Evolutionary conservation across 2,113 vertebrate species (phyloP).

Genomic region (Oncorhynchus nerka): DNA sequence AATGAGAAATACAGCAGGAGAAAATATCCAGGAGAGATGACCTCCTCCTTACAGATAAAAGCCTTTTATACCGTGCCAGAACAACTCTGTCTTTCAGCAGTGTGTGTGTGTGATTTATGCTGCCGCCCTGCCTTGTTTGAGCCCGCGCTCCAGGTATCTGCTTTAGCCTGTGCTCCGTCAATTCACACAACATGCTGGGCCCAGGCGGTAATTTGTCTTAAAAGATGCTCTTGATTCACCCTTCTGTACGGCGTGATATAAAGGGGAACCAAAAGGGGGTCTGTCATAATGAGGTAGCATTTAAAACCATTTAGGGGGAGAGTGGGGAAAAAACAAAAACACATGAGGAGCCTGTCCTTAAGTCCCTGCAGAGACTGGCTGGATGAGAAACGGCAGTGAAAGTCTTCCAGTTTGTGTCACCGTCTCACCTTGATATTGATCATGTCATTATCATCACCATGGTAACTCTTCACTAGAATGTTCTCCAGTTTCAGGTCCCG

Average conservation of each 20-base stretch:
- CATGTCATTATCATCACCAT: slow-evolving; percentile 67
- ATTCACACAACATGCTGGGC: slow-evolving; percentile 46
- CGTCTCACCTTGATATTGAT: slow-evolving; percentile 85
- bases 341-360: slow-evolving; percentile 13
- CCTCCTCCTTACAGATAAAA: slow-evolving; percentile 45
- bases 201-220: slow-evolving; percentile 45
- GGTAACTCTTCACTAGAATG: slow-evolving; percentile 85
- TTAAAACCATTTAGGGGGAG: slow-evolving; percentile 43
- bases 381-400: slow-evolving; percentile 18
- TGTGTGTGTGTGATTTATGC: slow-evolving; percentile 35
- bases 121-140: slow-evolving; percentile 34
- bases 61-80: slow-evolving; percentile 41
- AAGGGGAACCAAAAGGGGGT: slow-evolving; percentile 42
- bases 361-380: slow-evolving; percentile 9
- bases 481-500: slow-evolving; percentile 90
- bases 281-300: slow-evolving; percentile 52
- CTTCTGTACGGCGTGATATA: slow-evolving; percentile 44
- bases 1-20: slow-evolving; percentile 21
- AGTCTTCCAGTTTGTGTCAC: slow-evolving; percentile 22
- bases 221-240: slow-evolving; percentile 44
- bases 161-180: slow-evolving; percentile 43
- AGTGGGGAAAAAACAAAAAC: not conserved
- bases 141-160: slow-evolving; percentile 42
- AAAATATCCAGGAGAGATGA: slow-evolving; percentile 34
- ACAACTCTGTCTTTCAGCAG: slow-evolving; percentile 34